Base-by-base conservation (phyloP, 2,888 invertebrate species). In the Balanococcus diminutus region DNA sequence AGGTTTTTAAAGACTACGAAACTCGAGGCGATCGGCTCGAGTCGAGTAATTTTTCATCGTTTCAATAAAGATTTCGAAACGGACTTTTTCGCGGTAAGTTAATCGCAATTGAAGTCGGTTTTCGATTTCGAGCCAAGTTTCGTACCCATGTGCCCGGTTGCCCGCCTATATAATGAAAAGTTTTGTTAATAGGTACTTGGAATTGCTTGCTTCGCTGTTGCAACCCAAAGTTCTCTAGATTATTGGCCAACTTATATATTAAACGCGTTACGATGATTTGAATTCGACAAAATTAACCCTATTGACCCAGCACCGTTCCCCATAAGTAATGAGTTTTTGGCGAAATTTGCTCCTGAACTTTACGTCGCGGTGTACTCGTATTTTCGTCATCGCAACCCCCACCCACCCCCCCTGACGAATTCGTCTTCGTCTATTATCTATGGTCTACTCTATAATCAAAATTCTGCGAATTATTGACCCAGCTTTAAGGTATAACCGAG, bases 221-320 rank as follows among this genome's bases (percentile, higher is more conserved):
- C 56, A 56, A 56, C 56, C 22, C 11, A 22, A 56, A 56, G 22
- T 56, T 56, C 11, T 5, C 56, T 56, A 11, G 42, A 42, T 56
- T 56, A 56, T 56, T 56, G 56, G 56, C 56, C 56, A 56, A 56
- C 56, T 56, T 56, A 56, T 56, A 56, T n/a, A n/a, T n/a, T n/a
- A 56, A 56, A 56, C 22, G 22, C 56, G 56, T 22, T 22, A 22
- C 42, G 42, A 42, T 14, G 16, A 56, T 56, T 56, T 56, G 56
- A 56, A 56, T 56, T 56, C 11, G 11, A 56, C 56, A 22, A 56
- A n/a, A 56, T 56, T 56, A 56, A 56, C 56, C 22, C 22, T 19
- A 19, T 42, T n/a, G 11, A 22, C 19, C 19, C 5, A 14, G 42
- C 42, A 42, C 11, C 42, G 42, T 42, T 42, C 16, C 14, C 42